Evolutionary conservation across 2,888 invertebrate species (phyloP).

Genomic region (Lottia gigantea): DNA sequence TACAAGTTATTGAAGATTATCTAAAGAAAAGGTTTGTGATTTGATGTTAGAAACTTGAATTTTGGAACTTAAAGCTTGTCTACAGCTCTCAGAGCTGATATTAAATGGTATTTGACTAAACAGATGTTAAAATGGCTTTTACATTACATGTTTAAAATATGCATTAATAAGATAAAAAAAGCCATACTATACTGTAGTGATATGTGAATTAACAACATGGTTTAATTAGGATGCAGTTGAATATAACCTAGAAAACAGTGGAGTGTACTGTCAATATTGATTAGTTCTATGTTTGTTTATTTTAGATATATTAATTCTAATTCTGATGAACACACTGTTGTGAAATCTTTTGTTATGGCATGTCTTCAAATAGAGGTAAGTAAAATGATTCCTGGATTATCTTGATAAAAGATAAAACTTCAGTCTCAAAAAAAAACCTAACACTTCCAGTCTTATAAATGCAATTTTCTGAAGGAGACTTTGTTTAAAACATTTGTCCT

Average conservation of each 20-base stretch:
- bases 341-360: conserved; percentile 66
- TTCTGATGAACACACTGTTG: conserved; percentile 57
- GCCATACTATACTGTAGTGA: too few relatives aligned
- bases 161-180: too few relatives aligned
- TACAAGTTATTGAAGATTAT: conserved; percentile 71
- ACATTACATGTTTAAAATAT: too few relatives aligned
- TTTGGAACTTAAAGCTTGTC: too few relatives aligned
- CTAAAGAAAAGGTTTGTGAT: conserved; percentile 67
- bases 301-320: conserved; percentile 54
- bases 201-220: too few relatives aligned
- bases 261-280: too few relatives aligned
- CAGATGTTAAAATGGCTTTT: too few relatives aligned
- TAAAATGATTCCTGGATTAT: neutral
- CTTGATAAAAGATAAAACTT: neutral
- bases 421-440: too few relatives aligned
- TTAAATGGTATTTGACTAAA: neutral
- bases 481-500: neutral
- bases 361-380: conserved; percentile 68
- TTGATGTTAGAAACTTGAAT: conserved; percentile 13
- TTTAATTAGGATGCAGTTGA: too few relatives aligned
- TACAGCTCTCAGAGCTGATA: too few relatives aligned
- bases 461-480: neutral
- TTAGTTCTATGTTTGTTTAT: conserved; percentile 11
- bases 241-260: too few relatives aligned
- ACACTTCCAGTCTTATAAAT: neutral